A percentile compares a stretch with the other conserved stretches of the same genome.
These are phyloP conservation scores for Tiliacea citrago DNA, from an alignment of 2,888 invertebrate genomes.

Conservation along the genomic window DNA sequence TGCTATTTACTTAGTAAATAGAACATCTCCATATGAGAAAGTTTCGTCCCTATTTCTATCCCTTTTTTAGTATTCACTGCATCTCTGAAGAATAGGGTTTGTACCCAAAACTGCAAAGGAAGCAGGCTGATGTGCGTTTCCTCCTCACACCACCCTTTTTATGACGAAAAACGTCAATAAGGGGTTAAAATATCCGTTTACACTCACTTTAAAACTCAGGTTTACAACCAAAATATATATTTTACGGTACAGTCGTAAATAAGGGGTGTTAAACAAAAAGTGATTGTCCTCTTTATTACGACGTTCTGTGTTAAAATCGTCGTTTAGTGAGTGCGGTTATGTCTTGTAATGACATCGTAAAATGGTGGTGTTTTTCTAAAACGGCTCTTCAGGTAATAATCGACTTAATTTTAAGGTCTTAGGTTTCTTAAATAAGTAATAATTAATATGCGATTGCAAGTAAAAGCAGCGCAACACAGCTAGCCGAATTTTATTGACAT, in stretches of 20 bases:
- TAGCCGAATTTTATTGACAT: neutral
- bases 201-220: slow-evolving; percentile 58
- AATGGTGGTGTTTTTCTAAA: slow-evolving; percentile 37
- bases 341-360: slow-evolving; percentile 66
- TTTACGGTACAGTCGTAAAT: slow-evolving; percentile 68
- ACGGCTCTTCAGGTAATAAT: slow-evolving; percentile 3
- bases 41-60: neutral
- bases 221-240: slow-evolving; percentile 64
- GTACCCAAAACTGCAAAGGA: neutral
- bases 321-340: slow-evolving; percentile 64
- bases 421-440: neutral
- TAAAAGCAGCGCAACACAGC: neutral
- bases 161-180: slow-evolving; percentile 32
- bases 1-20: slow-evolving; percentile 4
- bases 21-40: neutral
- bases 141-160: slow-evolving; percentile 26
- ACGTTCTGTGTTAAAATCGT: slow-evolving; percentile 59
- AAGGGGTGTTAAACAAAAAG: slow-evolving; percentile 67
- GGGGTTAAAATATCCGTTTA: slow-evolving; percentile 59
- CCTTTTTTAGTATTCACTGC: neutral
- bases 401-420: neutral
- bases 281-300: slow-evolving; percentile 72
- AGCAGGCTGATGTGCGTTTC: neutral
- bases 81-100: neutral
- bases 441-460: neutral